These are phyloP conservation scores for Trichonephila clavipes DNA, from an alignment of 1,140 invertebrate genomes.

Conservation along the genomic window DNA sequence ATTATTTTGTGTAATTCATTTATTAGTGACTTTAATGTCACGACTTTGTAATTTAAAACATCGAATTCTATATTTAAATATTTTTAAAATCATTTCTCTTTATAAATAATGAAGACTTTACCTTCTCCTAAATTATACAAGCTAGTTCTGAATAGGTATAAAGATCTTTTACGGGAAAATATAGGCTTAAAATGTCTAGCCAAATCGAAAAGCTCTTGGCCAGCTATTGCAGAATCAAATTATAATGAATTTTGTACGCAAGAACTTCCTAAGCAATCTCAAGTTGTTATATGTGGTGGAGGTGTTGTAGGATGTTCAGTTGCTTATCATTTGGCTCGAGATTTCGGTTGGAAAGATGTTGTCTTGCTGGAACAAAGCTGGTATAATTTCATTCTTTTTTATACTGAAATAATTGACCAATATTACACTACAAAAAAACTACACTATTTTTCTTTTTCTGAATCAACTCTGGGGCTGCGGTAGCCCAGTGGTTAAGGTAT, in stretches of 20 bases:
- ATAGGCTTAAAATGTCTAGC: conserved; percentile 3
- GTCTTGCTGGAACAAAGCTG: conserved; percentile 91
- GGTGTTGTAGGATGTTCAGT: conserved; percentile 96
- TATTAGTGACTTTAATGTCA: too few species aligned
- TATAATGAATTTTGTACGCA: conserved; percentile 40
- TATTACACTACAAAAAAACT: too few species aligned
- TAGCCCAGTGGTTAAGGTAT: too few species aligned
- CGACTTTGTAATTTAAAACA: too few species aligned
- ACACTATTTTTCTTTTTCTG: too few species aligned
- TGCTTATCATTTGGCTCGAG: conserved; percentile 93
- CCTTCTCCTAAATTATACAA: background rate
- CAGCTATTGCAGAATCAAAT: background rate
- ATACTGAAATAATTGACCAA: too few species aligned
- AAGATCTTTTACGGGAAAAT: background rate
- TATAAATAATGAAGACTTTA: conserved; percentile 14
- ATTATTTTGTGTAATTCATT: too few species aligned
- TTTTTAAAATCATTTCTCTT: background rate
- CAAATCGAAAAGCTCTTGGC: conserved; percentile 31
- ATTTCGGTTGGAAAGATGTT: conserved; percentile 89
- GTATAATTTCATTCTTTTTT: conserved; percentile 78
- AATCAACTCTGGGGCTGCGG: too few species aligned
- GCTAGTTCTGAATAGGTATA: conserved; percentile 14
- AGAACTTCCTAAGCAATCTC: conserved; percentile 80
- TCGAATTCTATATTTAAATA: too few species aligned
- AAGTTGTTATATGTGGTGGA: conserved; percentile 93